Evolutionary conservation across 2,888 invertebrate species (phyloP).

Genomic region (Lochmaea crataegi): DNA sequence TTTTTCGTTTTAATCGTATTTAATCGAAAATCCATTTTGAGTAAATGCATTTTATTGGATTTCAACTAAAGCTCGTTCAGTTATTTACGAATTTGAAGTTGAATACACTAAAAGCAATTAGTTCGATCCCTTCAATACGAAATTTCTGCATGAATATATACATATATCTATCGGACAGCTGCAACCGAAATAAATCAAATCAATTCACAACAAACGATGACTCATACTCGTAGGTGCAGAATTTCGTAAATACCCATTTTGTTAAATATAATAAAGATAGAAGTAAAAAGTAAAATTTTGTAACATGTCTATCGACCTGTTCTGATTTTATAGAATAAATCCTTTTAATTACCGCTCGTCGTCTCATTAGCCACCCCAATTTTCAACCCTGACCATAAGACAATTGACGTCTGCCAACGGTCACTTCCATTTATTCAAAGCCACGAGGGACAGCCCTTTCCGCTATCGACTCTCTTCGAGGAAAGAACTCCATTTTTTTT

Average conservation of each 20-base stretch:
- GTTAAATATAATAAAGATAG: too few species aligned
- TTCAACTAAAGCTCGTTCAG: not conserved
- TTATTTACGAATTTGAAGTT: constrained; percentile 5
- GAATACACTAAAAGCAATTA: constrained; percentile 10
- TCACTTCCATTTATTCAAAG: too few species aligned
- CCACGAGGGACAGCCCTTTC: too few species aligned
- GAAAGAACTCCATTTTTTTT: too few species aligned
- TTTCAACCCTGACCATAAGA: too few species aligned
- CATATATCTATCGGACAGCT: constrained; percentile 6
- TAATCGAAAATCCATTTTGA: not conserved
- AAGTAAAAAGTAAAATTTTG: too few species aligned
- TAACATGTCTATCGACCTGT: too few species aligned
- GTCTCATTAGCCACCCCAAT: too few species aligned
- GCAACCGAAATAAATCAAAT: constrained; percentile 19
- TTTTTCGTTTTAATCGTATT: not conserved
- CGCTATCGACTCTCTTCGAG: too few species aligned
- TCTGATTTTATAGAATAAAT: too few species aligned
- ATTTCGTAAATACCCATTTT: not conserved
- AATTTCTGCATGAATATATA: constrained; percentile 8
- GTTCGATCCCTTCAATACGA: constrained; percentile 9
- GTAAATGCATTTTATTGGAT: not conserved
- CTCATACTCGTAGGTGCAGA: constrained; percentile 8
- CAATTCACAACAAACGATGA: constrained; percentile 13
- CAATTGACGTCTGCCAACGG: too few species aligned
- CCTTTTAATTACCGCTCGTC: too few species aligned